phyloP scores from a whole-genome alignment of 2,113 vertebrate genomes.

The Atherinomorus stipes region DNA sequence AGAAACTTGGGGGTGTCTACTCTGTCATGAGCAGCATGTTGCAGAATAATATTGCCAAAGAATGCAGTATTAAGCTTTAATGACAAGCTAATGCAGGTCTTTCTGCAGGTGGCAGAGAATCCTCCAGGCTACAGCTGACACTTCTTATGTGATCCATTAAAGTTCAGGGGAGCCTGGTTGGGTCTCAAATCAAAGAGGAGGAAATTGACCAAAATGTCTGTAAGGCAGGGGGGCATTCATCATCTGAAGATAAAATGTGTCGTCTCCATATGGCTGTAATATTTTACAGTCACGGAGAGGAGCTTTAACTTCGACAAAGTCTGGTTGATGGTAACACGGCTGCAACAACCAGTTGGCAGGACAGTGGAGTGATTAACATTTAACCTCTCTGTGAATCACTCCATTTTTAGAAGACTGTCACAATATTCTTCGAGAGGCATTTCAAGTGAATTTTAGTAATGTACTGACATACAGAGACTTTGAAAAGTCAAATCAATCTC shows the following conservation, averaged over 20 bases:
- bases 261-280: constrained; percentile 59
- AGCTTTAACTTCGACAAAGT: constrained; percentile 47
- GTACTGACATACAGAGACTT: constrained; percentile 20
- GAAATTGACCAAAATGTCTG: constrained; percentile 76
- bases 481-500: constrained; percentile 18
- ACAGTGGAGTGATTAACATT: constrained; percentile 26
- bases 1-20: background rate
- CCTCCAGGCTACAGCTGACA: constrained; percentile 49
- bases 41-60: background rate
- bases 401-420: constrained; percentile 33
- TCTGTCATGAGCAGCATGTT: background rate
- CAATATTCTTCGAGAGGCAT: constrained; percentile 21
- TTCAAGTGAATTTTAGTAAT: constrained; percentile 11
- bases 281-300: constrained; percentile 57
- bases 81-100: constrained; percentile 27
- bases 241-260: constrained; percentile 71
- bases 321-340: constrained; percentile 17
- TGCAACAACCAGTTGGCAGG: constrained; percentile 38
- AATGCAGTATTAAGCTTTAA: constrained; percentile 12
- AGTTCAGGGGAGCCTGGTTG: constrained; percentile 58
- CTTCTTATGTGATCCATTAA: constrained; percentile 59
- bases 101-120: constrained; percentile 35
- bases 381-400: constrained; percentile 35
- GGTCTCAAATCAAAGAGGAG: constrained; percentile 71
- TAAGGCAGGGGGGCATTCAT: constrained; percentile 69